Evolutionary conservation across 2,888 invertebrate genomes (phyloP).

Genomic region (Tholera decimalis): DNA sequence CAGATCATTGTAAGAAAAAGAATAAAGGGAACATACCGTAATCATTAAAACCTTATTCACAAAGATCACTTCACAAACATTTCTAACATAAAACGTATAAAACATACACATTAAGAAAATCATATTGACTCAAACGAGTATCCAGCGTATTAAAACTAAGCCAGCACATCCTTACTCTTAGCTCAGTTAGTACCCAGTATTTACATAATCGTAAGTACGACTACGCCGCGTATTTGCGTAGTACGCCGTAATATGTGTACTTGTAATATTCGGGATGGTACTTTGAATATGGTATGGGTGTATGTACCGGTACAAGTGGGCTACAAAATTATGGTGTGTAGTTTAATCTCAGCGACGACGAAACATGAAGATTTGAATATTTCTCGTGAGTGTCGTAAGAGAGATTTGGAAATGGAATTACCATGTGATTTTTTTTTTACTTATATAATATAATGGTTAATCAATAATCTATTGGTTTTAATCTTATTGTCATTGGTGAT

Average conservation of each 20-base stretch:
- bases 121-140: conserved; percentile 41
- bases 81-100: conserved; percentile 4
- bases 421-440: not conserved
- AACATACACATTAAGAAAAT: conserved; percentile 39
- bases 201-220: conserved; percentile 60
- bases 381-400: not conserved
- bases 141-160: conserved; percentile 49
- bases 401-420: conserved; percentile 9
- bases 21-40: too few relatives aligned
- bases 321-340: conserved; percentile 4
- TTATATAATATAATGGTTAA: too few relatives aligned
- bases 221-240: conserved; percentile 46
- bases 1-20: too few relatives aligned
- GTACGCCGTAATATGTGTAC: conserved; percentile 51
- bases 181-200: conserved; percentile 50
- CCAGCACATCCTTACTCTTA: conserved; percentile 32
- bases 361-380: not conserved
- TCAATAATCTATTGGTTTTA: too few relatives aligned
- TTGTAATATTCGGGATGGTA: conserved; percentile 45
- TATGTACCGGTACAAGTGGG: conserved; percentile 7
- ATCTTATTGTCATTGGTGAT: too few relatives aligned
- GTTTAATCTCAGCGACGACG: conserved; percentile 6
- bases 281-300: conserved; percentile 29
- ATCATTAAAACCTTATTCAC: not conserved
- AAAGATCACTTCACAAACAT: not conserved